Base-by-base conservation (phyloP, 2,797 vertebrate species). In the Pteropus rufus region DNA sequence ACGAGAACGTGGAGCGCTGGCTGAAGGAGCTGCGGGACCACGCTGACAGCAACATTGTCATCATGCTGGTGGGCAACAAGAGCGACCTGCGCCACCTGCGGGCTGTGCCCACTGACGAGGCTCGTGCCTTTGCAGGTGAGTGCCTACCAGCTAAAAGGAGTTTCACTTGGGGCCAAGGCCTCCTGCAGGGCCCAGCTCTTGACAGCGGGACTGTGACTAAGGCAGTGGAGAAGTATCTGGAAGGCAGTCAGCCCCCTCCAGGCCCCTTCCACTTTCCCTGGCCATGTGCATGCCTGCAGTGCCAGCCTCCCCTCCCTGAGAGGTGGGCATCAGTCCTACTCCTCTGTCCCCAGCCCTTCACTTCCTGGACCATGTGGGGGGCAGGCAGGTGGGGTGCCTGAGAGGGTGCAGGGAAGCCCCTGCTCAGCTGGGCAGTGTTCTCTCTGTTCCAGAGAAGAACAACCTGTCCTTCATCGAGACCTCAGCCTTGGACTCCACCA, bases 381-480 rank as follows among this genome's bases (percentile, higher is more conserved):
- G 31, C 46, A 65, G 44, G 29, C 60, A 83, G 21, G 24, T 2
- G 0, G 39, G 29, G 12, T 24, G 11, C 36, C 34, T 0, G 7
- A 29, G 52, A 44, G 75, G n/a, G 4, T 29, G 2, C 8, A 54
- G 9, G 36, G 29, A 44, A 54, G 31, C n/a, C 34, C n/a, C 26
- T 62, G 1, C 34, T 93, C 67, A 92, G 54, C n/a, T 44, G 23
- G 16, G 49, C 29, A 15, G 8, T 26, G 7, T 75, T 52, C 95
- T 75, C 41, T 96, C 29, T 95, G 24, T 98, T 98, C 18, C 98
- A 99, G 99, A 99, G 98, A 99, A 99, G 98, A 99, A 99, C 98
- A 99, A 99, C 97, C 98, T 99, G 97, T 99, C 99, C 69, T 99
- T 99, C 98, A 99, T 99, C 97, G 99, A 99, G 98, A 99, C 99